These are phyloP conservation scores for Chrysaora quinquecirrha DNA, from an alignment of 30 jellyfish, hydroid and myxozoan species.

Conservation along the genomic window DNA sequence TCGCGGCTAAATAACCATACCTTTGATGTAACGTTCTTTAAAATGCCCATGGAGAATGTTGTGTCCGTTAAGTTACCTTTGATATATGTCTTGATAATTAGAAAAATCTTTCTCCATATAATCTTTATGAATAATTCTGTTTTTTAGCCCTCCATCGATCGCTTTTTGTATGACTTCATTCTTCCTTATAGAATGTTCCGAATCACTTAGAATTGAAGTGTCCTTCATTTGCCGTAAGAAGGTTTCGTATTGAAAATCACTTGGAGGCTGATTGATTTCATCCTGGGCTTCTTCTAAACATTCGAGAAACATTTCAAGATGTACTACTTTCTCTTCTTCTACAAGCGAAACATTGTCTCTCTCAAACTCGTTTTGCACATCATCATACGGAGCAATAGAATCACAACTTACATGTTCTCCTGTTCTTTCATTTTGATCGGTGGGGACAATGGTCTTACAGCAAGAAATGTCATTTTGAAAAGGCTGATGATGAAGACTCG, in stretches of 20 bases:
- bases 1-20: not conserved
- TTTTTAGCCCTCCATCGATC: constrained; percentile 4
- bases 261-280: constrained; percentile 2
- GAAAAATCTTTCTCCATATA: not conserved
- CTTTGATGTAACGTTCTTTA: not conserved
- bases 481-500: constrained; percentile 1
- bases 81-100: not conserved
- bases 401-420: constrained; percentile 2
- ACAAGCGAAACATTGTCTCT: not conserved
- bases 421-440: not conserved
- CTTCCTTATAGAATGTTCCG: constrained; percentile 2
- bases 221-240: constrained; percentile 2
- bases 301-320: not conserved
- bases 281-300: constrained; percentile 1
- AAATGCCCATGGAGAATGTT: not conserved
- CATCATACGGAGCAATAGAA: constrained; percentile 2
- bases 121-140: not conserved
- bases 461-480: not conserved
- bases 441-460: constrained; percentile 5
- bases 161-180: not conserved
- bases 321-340: not conserved
- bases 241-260: not conserved
- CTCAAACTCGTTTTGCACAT: constrained; percentile 2
- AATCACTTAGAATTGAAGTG: not conserved
- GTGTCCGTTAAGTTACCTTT: not conserved